Evolutionary conservation across 2,113 vertebrate species (phyloP), one percentile per base, ranked within the genome.

Genomic region (Uropsilus gracilis): DNA sequence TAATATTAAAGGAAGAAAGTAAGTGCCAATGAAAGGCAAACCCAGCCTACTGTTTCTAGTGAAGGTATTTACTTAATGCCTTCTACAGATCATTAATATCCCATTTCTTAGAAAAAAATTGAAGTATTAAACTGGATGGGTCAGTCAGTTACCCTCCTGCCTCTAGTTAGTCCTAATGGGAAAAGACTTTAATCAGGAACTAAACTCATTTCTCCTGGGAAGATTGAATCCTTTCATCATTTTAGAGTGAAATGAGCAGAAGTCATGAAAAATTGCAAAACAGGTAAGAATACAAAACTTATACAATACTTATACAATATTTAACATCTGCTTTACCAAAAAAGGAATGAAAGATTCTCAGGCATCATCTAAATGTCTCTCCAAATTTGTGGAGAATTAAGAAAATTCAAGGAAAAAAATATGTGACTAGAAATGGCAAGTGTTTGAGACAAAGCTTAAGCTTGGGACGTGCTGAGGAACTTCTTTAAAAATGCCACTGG

Each of bases 21-120:
- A 63, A 61, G 55, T 69, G 34, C 24, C 37, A 80, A 44, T 32
- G 14, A 3, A 28, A 37, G 64, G 89, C 44, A 90, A 84, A 59
- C 2, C 6, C 89, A 77, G 42, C 14, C 28, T 86, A 42, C 69
- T 63, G 59, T 39, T 75, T 84, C 84, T 71, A 68, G 64, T 32
- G 24, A 55, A 69, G 69, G 11, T 55, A 81, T 93, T 26, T 90
- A 37, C 76, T 71, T 88, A 96, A 89, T 1, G 37, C 34, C n/a
- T 87, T 85, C 81, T 59, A 75, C 77, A 89, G 72, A 83, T 30
- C 90, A 76, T 93, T 94, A 93, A 85, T 69, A 73, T 90, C 55
- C 57, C 53, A 91, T 96, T 94, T 96, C 59, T 64, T 92, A 69
- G 81, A 53, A 77, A 85, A 90, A 96, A 90, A 92, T 61, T 55